These are phyloP conservation scores for Antennarius striatus DNA, from an alignment of 2,113 vertebrate genomes.

Conservation along the genomic window DNA sequence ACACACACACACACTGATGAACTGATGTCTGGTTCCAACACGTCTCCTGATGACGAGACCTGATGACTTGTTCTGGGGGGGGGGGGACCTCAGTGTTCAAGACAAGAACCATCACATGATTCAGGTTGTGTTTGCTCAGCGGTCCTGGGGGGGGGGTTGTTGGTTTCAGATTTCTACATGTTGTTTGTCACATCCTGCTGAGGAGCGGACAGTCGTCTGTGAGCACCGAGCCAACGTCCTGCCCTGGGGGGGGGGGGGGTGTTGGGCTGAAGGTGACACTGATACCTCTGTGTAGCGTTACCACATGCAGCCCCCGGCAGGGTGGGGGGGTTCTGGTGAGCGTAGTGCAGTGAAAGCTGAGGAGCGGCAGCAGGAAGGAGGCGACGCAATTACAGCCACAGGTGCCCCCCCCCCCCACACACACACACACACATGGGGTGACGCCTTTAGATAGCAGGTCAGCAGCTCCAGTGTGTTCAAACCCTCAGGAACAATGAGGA, in stretches of 20 bases:
- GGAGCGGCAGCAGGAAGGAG: conserved; percentile 30
- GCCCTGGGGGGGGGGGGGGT: conserved; percentile 38
- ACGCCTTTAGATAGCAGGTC: conserved; percentile 70
- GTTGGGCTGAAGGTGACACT: neutral
- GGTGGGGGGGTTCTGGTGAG: conserved; percentile 23
- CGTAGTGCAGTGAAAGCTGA: conserved; percentile 37
- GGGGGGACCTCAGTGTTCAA: too few relatives aligned
- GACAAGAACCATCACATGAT: too few relatives aligned
- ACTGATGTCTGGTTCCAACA: too few relatives aligned
- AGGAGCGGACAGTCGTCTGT: conserved; percentile 4
- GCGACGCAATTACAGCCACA: conserved; percentile 41
- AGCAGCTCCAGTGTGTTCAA: conserved; percentile 64
- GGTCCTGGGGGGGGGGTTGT: too few relatives aligned
- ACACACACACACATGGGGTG: conserved; percentile 38
- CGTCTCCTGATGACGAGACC: too few relatives aligned
- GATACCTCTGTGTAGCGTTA: conserved; percentile 31
- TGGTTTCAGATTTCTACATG: conserved; percentile 22
- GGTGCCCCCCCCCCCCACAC: conserved; percentile 14
- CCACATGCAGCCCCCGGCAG: conserved; percentile 1
- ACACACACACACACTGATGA: too few relatives aligned
- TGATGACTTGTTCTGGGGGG: too few relatives aligned
- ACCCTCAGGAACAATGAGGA: conserved; percentile 64
- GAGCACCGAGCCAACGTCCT: neutral
- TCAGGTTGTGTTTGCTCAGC: too few relatives aligned
- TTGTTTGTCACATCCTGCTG: conserved; percentile 1